These are phyloP conservation scores for Buphagus erythrorhynchus DNA, from an alignment of 2,797 vertebrate species.

Conservation along the genomic window DNA sequence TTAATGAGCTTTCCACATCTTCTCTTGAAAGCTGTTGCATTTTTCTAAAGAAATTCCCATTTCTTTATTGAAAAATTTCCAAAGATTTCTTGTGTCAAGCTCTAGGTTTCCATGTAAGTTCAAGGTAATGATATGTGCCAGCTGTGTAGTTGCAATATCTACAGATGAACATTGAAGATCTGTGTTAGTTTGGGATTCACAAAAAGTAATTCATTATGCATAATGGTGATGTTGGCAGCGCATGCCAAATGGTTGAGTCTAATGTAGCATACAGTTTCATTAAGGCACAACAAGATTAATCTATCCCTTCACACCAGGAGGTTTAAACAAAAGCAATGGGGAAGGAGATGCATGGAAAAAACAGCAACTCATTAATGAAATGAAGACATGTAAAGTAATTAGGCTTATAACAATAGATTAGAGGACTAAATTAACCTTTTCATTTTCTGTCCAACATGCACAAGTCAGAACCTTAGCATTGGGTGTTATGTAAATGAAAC, in stretches of 20 bases:
- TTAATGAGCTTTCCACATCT: neutral
- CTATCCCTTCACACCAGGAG: slow-evolving; percentile 82
- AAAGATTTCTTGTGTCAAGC: neutral
- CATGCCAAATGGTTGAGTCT: slow-evolving; percentile 86
- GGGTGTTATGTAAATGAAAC: slow-evolving; percentile 4
- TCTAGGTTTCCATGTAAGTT: neutral
- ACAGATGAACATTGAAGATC: slow-evolving; percentile 63
- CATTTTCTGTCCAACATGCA: slow-evolving; percentile 34
- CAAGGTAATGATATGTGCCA: slow-evolving; percentile 5
- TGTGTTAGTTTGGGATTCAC: slow-evolving; percentile 76
- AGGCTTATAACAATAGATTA: slow-evolving; percentile 78
- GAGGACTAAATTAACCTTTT: slow-evolving; percentile 78
- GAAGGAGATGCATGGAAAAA: slow-evolving; percentile 76
- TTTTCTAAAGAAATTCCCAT: neutral
- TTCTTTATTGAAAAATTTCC: neutral
- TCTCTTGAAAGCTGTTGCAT: neutral
- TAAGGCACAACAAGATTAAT: slow-evolving; percentile 85
- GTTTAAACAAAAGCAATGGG: slow-evolving; percentile 85
- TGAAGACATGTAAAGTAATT: slow-evolving; percentile 82
- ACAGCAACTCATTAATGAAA: slow-evolving; percentile 82
- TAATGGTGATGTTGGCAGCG: slow-evolving; percentile 83
- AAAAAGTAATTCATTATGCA: slow-evolving; percentile 81
- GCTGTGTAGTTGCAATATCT: slow-evolving; percentile 2
- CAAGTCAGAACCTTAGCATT: slow-evolving; percentile 6
- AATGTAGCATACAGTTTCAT: slow-evolving; percentile 90